A percentile compares a stretch with the other conserved stretches of the same genome.
Conservation (phyloP, 2,888 invertebrate species). For the Stenolophus ochropezus region DNA sequence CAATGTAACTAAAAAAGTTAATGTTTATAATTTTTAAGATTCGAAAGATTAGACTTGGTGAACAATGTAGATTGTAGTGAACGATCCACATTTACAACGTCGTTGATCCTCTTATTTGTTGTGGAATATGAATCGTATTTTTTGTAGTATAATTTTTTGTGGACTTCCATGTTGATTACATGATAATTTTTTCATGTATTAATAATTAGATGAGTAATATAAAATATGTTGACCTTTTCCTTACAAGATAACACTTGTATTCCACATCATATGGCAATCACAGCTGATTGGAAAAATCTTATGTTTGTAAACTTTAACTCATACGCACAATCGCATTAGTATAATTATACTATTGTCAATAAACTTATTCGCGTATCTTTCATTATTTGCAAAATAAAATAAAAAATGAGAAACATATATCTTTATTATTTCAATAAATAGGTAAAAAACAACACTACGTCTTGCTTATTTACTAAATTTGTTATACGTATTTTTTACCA, state of each 20-base stretch:
- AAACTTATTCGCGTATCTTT: neutral
- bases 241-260: constrained; percentile 24
- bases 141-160: constrained; percentile 4
- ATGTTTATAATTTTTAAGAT: no score
- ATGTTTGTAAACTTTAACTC: neutral
- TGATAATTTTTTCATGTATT: constrained; percentile 35
- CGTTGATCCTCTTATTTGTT: constrained; percentile 14
- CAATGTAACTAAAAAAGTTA: no score
- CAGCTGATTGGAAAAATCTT: constrained; percentile 8
- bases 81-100: neutral
- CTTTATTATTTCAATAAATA: no score
- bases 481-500: no score
- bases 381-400: no score
- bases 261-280: constrained; percentile 6
- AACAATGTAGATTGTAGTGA: neutral
- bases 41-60: neutral
- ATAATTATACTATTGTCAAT: neutral
- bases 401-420: no score
- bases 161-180: neutral
- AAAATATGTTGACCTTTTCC: constrained; percentile 44
- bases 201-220: constrained; percentile 38
- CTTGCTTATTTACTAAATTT: no score
- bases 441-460: no score
- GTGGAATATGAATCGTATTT: constrained; percentile 16
- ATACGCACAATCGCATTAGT: neutral